These are phyloP conservation scores for Rhopalosiphum padi DNA, from an alignment of 1,140 invertebrate species.

Conservation along the genomic window DNA sequence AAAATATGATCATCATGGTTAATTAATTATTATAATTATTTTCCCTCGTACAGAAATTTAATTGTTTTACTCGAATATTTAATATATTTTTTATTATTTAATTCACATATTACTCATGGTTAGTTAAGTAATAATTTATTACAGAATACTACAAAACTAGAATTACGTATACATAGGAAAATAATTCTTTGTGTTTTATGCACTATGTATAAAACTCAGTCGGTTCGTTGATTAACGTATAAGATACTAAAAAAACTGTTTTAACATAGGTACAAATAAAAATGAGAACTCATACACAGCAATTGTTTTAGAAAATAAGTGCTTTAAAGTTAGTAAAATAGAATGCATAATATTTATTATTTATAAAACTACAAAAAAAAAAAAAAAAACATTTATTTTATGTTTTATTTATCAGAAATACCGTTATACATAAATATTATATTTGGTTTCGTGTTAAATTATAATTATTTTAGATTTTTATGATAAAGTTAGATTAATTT, in stretches of 20 bases:
- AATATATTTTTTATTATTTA: too few relatives aligned
- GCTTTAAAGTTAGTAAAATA: too few relatives aligned
- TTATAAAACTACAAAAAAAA: background rate
- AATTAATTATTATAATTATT: background rate
- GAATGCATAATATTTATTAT: too few relatives aligned
- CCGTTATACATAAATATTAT: background rate
- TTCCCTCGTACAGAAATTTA: background rate
- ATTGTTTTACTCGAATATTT: background rate
- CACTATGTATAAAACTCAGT: background rate
- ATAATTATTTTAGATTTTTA: background rate
- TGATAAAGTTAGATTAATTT: background rate
- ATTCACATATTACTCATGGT: background rate
- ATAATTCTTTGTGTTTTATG: background rate
- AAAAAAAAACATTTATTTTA: background rate
- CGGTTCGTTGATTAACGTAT: background rate
- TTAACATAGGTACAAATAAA: background rate
- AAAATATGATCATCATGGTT: background rate
- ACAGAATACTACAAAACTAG: background rate
- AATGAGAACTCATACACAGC: background rate
- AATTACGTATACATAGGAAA: background rate
- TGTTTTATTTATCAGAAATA: background rate
- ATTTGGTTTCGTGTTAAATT: background rate
- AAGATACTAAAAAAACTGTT: background rate
- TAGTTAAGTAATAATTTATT: background rate
- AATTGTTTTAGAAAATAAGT: background rate